Evolutionary conservation across 1,140 invertebrate species (phyloP).

Genomic region (Orussus abietinus): DNA sequence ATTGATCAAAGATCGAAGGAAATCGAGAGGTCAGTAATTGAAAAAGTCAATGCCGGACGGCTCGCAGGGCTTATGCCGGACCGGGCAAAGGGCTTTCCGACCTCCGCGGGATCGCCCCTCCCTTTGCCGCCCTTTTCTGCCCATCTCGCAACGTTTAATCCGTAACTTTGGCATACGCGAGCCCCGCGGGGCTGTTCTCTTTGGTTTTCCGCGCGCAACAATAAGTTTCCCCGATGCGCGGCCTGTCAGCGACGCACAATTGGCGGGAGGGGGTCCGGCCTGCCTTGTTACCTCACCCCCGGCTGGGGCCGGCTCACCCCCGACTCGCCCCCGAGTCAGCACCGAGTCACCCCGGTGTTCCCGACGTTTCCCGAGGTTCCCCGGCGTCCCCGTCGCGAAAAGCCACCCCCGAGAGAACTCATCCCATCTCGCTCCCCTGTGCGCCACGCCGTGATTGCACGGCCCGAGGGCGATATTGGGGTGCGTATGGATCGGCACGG

Average conservation of each 20-base stretch:
- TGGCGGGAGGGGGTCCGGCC: slow-evolving; percentile 41
- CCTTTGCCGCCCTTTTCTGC: too few species aligned
- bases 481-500: slow-evolving; percentile 33
- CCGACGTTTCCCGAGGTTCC: slow-evolving; percentile 9
- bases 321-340: slow-evolving; percentile 9
- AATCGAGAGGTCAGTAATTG: too few species aligned
- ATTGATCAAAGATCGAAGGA: too few species aligned
- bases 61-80: too few species aligned
- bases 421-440: slow-evolving; percentile 48
- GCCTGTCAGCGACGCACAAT: slow-evolving; percentile 48
- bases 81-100: too few species aligned
- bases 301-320: slow-evolving; percentile 32
- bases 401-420: slow-evolving; percentile 28
- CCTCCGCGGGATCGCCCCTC: too few species aligned
- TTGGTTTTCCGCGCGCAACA: slow-evolving; percentile 45
- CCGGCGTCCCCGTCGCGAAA: slow-evolving; percentile 17
- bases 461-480: slow-evolving; percentile 47
- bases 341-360: slow-evolving; percentile 4
- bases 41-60: too few species aligned
- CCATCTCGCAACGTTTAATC: slow-evolving; percentile 33
- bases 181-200: slow-evolving; percentile 35
- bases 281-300: slow-evolving; percentile 47
- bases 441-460: slow-evolving; percentile 48
- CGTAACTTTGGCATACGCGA: slow-evolving; percentile 34
- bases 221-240: slow-evolving; percentile 40